Evolutionary conservation across 2,888 invertebrate species (phyloP).

Genomic region (Parnassius apollo): DNA sequence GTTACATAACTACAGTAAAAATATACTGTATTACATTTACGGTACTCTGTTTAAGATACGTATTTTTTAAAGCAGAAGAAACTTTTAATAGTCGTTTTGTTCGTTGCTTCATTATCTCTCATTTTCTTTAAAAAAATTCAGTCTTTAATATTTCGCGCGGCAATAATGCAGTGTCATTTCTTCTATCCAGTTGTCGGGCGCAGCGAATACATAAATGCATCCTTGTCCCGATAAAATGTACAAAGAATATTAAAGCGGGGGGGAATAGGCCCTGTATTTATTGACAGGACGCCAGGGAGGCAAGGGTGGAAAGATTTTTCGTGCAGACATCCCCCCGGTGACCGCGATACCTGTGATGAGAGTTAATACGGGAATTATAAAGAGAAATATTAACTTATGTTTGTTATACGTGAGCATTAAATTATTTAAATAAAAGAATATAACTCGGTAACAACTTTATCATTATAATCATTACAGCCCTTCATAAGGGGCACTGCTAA

Average conservation of each 20-base stretch:
- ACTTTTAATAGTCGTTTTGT: too few relatives aligned
- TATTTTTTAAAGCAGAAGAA: too few relatives aligned
- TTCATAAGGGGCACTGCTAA: too few relatives aligned
- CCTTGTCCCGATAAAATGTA: conserved; percentile 1
- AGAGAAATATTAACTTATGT: too few relatives aligned
- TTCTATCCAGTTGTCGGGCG: neutral
- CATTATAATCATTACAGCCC: too few relatives aligned
- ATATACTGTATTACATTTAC: too few relatives aligned
- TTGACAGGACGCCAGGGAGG: neutral
- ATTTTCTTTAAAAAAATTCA: neutral
- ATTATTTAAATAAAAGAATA: too few relatives aligned
- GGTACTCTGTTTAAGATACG: too few relatives aligned
- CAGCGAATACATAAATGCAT: conserved; percentile 12
- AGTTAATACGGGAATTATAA: neutral
- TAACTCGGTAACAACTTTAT: too few relatives aligned
- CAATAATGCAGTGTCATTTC: neutral
- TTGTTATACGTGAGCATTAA: too few relatives aligned
- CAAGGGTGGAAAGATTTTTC: neutral
- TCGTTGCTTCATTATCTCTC: too few relatives aligned
- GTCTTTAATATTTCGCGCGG: neutral
- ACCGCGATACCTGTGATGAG: neutral
- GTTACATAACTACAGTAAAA: too few relatives aligned
- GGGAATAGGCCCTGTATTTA: conserved; percentile 5
- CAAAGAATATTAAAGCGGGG: conserved; percentile 7
- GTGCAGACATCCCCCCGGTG: neutral